Percentiles rank a stretch among this genome's conserved stretches.
These are phyloP conservation scores for Montifringilla adamsi DNA, from an alignment of 2,113 vertebrate species.

Conservation along the genomic window DNA sequence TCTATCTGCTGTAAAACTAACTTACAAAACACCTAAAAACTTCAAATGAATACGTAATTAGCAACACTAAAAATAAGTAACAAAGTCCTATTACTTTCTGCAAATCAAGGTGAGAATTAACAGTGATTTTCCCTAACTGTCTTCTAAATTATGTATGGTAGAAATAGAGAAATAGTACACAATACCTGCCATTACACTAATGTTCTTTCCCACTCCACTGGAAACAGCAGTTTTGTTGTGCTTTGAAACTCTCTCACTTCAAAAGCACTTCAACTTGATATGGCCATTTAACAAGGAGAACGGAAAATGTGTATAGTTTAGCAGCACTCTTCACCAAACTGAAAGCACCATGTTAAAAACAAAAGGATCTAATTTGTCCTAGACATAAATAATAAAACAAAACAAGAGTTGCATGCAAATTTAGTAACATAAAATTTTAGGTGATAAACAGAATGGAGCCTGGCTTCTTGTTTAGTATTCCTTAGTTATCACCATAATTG, in stretches of 20 bases:
- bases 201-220: background rate
- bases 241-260: slow-evolving; percentile 70
- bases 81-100: background rate
- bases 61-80: background rate
- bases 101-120: slow-evolving; percentile 20
- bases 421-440: slow-evolving; percentile 80
- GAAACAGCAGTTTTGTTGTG: slow-evolving; percentile 60
- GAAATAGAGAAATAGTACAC: slow-evolving; percentile 12
- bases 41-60: background rate
- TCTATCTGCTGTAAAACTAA: slow-evolving; percentile 60
- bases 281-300: slow-evolving; percentile 71
- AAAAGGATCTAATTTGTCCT: slow-evolving; percentile 78
- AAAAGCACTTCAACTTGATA: slow-evolving; percentile 73
- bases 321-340: slow-evolving; percentile 57
- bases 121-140: background rate
- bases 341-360: slow-evolving; percentile 71
- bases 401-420: slow-evolving; percentile 78
- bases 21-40: background rate
- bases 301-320: slow-evolving; percentile 48
- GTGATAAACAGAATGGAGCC: slow-evolving; percentile 86
- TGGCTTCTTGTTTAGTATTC: slow-evolving; percentile 90
- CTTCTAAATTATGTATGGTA: background rate
- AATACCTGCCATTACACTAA: slow-evolving; percentile 32
- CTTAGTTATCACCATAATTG: slow-evolving; percentile 94
- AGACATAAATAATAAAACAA: slow-evolving; percentile 81